Conservation (phyloP, 2,113 vertebrate species). For the Onychostoma macrolepis region DNA sequence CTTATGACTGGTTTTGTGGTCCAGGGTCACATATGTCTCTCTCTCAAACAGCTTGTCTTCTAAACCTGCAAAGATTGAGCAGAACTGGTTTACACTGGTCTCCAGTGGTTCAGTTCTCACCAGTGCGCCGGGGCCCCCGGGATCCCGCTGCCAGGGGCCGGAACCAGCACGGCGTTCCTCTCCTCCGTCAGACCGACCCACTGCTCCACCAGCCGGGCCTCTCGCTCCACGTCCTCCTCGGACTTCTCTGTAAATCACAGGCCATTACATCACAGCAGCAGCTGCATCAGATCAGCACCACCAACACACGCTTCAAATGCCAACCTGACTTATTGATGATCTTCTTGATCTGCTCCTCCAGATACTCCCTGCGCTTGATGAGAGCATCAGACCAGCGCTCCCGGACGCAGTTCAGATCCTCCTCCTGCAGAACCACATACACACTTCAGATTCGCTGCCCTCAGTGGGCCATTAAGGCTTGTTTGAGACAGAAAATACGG, state of each 20-base stretch:
- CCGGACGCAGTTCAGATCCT: conserved; percentile 94
- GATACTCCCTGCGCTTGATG: conserved; percentile 92
- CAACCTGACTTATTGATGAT: conserved; percentile 94
- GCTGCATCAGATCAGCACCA: too few species aligned
- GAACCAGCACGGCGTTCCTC: conserved; percentile 93
- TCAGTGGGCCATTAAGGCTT: not conserved
- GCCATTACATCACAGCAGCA: too few species aligned
- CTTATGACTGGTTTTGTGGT: too few species aligned
- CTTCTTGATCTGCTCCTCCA: conserved; percentile 97
- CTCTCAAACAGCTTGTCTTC: not conserved
- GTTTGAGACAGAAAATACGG: not conserved
- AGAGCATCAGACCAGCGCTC: conserved; percentile 96
- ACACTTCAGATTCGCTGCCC: conserved; percentile 24
- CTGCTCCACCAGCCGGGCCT: conserved; percentile 93
- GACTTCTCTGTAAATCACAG: conserved; percentile 82
- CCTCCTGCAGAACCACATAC: conserved; percentile 79
- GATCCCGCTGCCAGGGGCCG: conserved; percentile 90
- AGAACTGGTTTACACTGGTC: not conserved
- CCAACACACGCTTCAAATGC: not conserved
- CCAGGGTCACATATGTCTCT: too few species aligned
- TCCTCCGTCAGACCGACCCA: conserved; percentile 98
- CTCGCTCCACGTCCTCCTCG: conserved; percentile 90
- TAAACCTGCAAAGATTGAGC: not conserved
- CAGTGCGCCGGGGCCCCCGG: conserved; percentile 93
- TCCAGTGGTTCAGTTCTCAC: conserved; percentile 66